Evolutionary conservation across 2,888 invertebrate species (phyloP).

Genomic region (Gryllus longicercus): DNA sequence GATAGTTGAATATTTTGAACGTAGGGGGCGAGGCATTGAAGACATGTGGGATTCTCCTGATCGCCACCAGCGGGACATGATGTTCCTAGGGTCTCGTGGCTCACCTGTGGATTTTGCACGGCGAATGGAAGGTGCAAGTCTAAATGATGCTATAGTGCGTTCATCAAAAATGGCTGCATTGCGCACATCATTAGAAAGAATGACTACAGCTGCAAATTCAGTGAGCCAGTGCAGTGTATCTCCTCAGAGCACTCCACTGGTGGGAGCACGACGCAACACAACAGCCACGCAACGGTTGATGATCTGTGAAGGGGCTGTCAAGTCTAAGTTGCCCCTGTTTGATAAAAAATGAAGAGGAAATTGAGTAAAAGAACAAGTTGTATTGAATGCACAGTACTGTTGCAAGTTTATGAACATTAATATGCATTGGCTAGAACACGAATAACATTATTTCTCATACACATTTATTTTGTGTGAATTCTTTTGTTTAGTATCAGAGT

Average conservation of each 20-base stretch:
- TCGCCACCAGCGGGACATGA: constrained; percentile 33
- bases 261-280: constrained; percentile 27
- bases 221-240: not conserved
- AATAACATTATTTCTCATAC: too few relatives aligned
- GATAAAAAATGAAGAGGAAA: constrained; percentile 59
- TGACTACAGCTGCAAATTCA: constrained; percentile 23
- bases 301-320: constrained; percentile 82
- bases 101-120: constrained; percentile 36
- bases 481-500: too few relatives aligned
- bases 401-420: not conserved
- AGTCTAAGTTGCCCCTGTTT: constrained; percentile 79
- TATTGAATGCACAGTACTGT: not conserved
- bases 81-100: constrained; percentile 29
- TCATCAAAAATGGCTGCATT: constrained; percentile 39
- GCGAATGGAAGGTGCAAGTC: constrained; percentile 35
- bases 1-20: constrained; percentile 86
- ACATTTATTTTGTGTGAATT: too few relatives aligned
- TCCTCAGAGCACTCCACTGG: constrained; percentile 17
- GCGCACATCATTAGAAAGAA: constrained; percentile 37
- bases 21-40: constrained; percentile 41
- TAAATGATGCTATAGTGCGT: constrained; percentile 35
- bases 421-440: not conserved
- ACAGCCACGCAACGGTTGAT: constrained; percentile 62
- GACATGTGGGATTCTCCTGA: constrained; percentile 29
- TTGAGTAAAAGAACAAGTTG: not conserved